Percentiles rank a stretch among this genome's conserved stretches.
Conservation (phyloP, 1,140 invertebrate genomes). For the Cryptotermes secundus region DNA sequence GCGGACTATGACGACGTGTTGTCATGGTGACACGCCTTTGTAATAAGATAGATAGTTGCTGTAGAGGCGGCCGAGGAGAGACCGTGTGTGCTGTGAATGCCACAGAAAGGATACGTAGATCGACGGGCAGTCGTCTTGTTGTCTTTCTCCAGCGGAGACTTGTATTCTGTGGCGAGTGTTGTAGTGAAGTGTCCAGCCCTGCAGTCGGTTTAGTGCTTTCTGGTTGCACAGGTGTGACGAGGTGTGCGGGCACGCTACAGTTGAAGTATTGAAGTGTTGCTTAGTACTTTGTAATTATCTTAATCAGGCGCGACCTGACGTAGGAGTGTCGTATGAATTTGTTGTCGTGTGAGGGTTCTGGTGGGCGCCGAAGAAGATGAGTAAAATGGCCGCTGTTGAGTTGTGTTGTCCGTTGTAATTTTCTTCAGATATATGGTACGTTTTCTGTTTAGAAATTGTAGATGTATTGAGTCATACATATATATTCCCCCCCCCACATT, state of each 20-base stretch:
- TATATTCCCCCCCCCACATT: too few relatives aligned
- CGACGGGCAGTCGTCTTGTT: background rate
- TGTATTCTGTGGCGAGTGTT: background rate
- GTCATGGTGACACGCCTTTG: background rate
- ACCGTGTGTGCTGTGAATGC: background rate
- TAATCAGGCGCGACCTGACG: too few relatives aligned
- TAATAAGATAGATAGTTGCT: conserved; percentile 9
- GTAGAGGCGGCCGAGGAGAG: background rate
- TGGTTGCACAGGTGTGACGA: background rate
- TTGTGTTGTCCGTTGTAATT: too few relatives aligned
- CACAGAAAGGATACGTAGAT: background rate
- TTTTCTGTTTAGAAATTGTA: too few relatives aligned
- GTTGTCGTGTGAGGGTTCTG: too few relatives aligned
- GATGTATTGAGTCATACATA: too few relatives aligned
- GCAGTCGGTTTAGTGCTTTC: background rate
- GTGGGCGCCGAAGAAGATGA: too few relatives aligned
- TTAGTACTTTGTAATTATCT: too few relatives aligned
- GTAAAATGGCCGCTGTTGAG: too few relatives aligned
- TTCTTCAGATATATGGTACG: too few relatives aligned
- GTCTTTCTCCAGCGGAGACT: background rate
- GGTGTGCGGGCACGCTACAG: background rate
- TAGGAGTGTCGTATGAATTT: too few relatives aligned
- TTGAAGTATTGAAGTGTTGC: background rate
- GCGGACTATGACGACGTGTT: background rate
- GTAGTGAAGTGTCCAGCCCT: background rate